These are phyloP conservation scores for Chymomyza amoena DNA, from an alignment of 2,888 invertebrate genomes.

Conservation along the genomic window DNA sequence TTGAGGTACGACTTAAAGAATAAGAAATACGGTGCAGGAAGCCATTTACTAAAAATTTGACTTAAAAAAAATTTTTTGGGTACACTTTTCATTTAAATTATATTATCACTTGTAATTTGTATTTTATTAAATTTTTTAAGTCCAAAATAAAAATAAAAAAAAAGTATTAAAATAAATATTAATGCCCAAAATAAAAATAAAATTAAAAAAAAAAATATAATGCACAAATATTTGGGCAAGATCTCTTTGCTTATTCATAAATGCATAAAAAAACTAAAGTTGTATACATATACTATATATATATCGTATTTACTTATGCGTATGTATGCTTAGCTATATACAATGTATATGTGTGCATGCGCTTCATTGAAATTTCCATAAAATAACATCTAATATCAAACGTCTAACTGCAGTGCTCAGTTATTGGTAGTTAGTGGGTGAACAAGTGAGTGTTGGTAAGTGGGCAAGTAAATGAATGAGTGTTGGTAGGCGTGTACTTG, in stretches of 20 bases:
- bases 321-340: too few species aligned
- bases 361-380: conserved; percentile 45
- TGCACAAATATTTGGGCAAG: conserved; percentile 13
- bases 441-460: neutral
- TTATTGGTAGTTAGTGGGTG: conserved; percentile 1
- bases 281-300: neutral
- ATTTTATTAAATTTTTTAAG: too few species aligned
- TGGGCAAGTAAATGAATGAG: neutral
- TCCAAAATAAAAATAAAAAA: too few species aligned
- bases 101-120: too few species aligned
- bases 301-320: too few species aligned
- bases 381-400: conserved; percentile 43
- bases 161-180: conserved; percentile 5
- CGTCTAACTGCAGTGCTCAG: conserved; percentile 9
- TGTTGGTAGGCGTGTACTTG: neutral
- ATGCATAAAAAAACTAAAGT: conserved; percentile 26
- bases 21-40: too few species aligned
- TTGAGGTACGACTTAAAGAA: too few species aligned
- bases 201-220: conserved; percentile 17
- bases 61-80: too few species aligned
- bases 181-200: conserved; percentile 8
- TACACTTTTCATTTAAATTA: too few species aligned
- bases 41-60: too few species aligned
- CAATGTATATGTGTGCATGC: conserved; percentile 21
- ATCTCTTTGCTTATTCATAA: conserved; percentile 35